Percentiles rank a stretch among this genome's conserved stretches.
These are phyloP conservation scores for Chydorus sphaericus DNA, from an alignment of 2,888 invertebrate genomes.

Conservation along the genomic window DNA sequence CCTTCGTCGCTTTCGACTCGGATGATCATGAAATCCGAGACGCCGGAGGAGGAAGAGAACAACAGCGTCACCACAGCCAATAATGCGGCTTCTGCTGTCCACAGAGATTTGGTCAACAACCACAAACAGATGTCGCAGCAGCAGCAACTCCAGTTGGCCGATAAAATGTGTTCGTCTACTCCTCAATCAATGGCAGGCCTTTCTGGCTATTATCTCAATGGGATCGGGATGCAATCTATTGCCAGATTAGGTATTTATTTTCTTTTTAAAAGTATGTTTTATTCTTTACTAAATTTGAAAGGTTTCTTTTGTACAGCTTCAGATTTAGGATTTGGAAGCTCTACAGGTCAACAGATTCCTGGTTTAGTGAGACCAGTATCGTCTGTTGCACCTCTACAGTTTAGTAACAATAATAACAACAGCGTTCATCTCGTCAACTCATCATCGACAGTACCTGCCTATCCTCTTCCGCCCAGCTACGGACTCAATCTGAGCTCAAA, in stretches of 20 bases:
- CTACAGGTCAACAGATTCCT: conserved; percentile 29
- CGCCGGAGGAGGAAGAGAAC: conserved; percentile 20
- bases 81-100: background rate
- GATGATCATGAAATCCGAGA: conserved; percentile 19
- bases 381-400: background rate
- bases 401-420: conserved; percentile 9
- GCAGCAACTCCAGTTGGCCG: conserved; percentile 18
- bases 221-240: conserved; percentile 11
- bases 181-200: conserved; percentile 13
- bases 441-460: background rate
- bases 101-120: too few relatives aligned
- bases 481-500: conserved; percentile 2
- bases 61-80: too few relatives aligned
- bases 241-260: conserved; percentile 5
- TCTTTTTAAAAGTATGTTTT: background rate
- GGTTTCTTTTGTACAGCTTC: background rate
- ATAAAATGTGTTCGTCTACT: conserved; percentile 17
- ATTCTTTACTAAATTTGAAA: background rate
- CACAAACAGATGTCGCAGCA: too few relatives aligned
- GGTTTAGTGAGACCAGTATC: conserved; percentile 9
- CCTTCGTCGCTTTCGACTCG: background rate
- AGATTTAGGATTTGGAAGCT: background rate
- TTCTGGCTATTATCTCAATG: conserved; percentile 5
- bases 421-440: background rate
- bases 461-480: background rate